Base-by-base conservation (phyloP, 2,113 vertebrate genomes). In the Podocnemis expansa region DNA sequence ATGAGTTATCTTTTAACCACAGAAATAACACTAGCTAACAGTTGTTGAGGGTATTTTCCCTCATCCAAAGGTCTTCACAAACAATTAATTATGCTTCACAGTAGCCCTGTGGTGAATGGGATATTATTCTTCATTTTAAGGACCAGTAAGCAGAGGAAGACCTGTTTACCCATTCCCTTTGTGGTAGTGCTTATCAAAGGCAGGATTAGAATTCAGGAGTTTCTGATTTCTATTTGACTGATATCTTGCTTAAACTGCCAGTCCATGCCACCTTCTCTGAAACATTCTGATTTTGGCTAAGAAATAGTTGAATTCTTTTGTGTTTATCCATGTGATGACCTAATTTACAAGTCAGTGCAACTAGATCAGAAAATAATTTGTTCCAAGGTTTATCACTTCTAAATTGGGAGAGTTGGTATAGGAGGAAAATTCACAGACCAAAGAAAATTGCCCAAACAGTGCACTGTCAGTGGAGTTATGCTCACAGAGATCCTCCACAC, bases 401-500 rank as follows among this genome's bases (percentile, higher is more conserved):
- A 67, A 38, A 67, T 22, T n/a, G 63, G 63, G 7, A 67, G 2
- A 81, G 3, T 88, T 88, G 78, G 1, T n/a, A 78, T 1, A 83
- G 6, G 58, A 67, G 16, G 80, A 16, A 51, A 80, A 47, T 81
- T 80, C 25, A 81, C 47, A 6, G 47, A 3, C 19, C 58, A 47
- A 45, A 41, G 49, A 41, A 29, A 38, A 52, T 87, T 84, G 89
- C 2, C 24, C 21, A 58, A 76, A 12, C 19, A 67, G 63, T 85
- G 2, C 1, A 6, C 8, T 0, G 1, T 38, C 38, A 83, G 2
- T 83, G 55, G 45, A 80, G 55, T 84, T 5, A 0, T 83, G 8
- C 34, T 14, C 6, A 13, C 73, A 76, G 14, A 45, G 11, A 0
- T 6, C 1, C 2, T 51, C 10, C n/a, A n/a, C n/a, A n/a, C n/a